Conservation (phyloP, 35 echinoderm and acorn worm genomes). For the Patiria miniata region DNA sequence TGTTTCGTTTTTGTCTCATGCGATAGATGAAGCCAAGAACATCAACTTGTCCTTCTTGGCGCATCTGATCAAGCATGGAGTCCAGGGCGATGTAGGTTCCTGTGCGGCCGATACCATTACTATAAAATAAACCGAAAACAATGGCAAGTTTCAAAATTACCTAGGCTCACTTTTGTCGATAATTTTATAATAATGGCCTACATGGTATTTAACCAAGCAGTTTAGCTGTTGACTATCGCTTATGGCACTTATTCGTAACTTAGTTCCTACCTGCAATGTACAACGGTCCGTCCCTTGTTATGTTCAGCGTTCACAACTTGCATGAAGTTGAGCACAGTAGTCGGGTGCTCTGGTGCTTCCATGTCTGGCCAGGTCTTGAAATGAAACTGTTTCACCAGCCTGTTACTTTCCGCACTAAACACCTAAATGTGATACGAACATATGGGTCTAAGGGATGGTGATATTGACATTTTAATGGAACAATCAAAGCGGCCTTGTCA, state of each 20-base stretch:
- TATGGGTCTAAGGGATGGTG: too few species aligned
- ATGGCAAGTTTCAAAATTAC: too few species aligned
- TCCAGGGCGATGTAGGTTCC: constrained; percentile 73
- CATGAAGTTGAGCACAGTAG: constrained; percentile 38
- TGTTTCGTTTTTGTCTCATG: constrained; percentile 54
- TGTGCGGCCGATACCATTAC: constrained; percentile 80
- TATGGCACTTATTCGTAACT: too few species aligned
- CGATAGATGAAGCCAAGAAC: constrained; percentile 61
- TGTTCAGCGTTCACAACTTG: not conserved
- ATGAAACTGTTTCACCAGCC: constrained; percentile 59
- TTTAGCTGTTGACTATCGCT: too few species aligned
- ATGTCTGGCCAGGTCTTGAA: constrained; percentile 67
- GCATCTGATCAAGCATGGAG: constrained; percentile 66
- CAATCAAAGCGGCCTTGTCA: too few species aligned
- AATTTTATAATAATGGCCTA: too few species aligned
- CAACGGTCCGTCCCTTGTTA: constrained; percentile 13
- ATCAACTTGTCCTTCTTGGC: constrained; percentile 43
- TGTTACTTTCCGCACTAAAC: not conserved
- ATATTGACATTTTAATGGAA: too few species aligned
- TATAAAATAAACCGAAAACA: not conserved
- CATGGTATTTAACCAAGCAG: too few species aligned
- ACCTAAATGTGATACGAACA: too few species aligned
- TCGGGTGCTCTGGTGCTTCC: constrained; percentile 54
- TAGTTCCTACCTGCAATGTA: constrained; percentile 67
- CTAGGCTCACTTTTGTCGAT: too few species aligned